Base-by-base conservation (phyloP, 2,888 invertebrate species). In the Syritta pipiens region DNA sequence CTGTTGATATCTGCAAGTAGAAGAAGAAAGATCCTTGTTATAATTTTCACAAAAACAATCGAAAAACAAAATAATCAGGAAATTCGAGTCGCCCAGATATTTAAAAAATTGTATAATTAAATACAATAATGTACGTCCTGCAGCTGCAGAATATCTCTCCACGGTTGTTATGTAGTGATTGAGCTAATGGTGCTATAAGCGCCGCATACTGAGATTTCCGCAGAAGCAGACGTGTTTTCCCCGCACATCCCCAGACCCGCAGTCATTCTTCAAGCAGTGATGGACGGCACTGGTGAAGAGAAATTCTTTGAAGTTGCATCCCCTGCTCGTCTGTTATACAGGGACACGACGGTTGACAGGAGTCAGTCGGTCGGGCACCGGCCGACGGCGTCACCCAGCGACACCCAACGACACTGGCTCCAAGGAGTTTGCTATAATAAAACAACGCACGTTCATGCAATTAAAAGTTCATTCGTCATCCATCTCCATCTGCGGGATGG, bases 401-500 rank as follows among this genome's bases (percentile, higher is more conserved):
- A 37, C 53, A 37, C 40, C 55, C 35, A 72, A 49, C 59, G 60
- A 35, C 26, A 17, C 20, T 35, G n/a, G 22, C 51, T 19, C 17
- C 28, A 6, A 49, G 2, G 17, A 49, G 10, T 37, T 14, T 1
- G 22, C 51, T 19, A 51, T 14, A 19, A 22, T 22, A 19, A 55
- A n/a, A 32, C n/a, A 42, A 67, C 55, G 32, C 24, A 55, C 28
- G 57, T 63, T 69, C 28, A 62, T 57, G 57, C 76, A 76, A 76
- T 76, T 76, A 76, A 76, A 76, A 76, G 69, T 76, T 76, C 76
- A 76, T 76, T 71, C 76, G 69, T 76, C 75, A 76, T 62, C 69
- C 62, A 63, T 63, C 69, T 28, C 17, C n/a, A 57, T 7, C 14
- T 7, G 22, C 37, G 46, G 9, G 35, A 6, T 20, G 17, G 30